Percentiles rank a stretch among this genome's conserved stretches.
phyloP scores from a whole-genome alignment of 2,888 invertebrate species.

The Gortyna flavago region DNA sequence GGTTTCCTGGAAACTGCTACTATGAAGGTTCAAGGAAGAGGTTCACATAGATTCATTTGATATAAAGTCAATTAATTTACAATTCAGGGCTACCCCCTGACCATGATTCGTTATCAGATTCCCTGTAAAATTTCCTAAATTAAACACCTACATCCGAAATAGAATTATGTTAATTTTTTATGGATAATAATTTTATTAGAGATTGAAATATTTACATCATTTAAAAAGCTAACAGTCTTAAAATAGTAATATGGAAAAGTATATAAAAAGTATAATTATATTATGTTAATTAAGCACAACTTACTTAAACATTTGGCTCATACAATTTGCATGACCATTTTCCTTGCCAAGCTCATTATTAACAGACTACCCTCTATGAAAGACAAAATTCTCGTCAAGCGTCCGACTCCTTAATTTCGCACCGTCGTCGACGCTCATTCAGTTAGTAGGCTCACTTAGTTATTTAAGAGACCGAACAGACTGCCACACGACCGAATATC shows the following conservation, averaged over 20 bases:
- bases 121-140: neutral
- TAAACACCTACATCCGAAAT: neutral
- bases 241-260: no score
- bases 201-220: no score
- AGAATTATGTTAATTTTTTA: constrained; percentile 10
- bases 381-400: constrained; percentile 10
- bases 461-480: constrained; percentile 47
- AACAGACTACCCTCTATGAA: neutral
- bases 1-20: neutral
- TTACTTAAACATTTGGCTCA: constrained; percentile 10
- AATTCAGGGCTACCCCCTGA: no score
- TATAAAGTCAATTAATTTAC: no score
- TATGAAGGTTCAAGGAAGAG: neutral
- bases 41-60: neutral
- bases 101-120: no score
- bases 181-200: no score
- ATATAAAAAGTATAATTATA: no score
- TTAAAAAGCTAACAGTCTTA: no score
- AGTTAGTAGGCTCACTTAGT: constrained; percentile 28
- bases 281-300: constrained; percentile 6
- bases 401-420: constrained; percentile 9
- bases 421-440: constrained; percentile 17
- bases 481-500: constrained; percentile 42
- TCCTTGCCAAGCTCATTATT: constrained; percentile 21
- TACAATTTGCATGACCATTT: constrained; percentile 30